phyloP scores from a whole-genome alignment of 2,113 vertebrate genomes.

The Blennius ocellaris region DNA sequence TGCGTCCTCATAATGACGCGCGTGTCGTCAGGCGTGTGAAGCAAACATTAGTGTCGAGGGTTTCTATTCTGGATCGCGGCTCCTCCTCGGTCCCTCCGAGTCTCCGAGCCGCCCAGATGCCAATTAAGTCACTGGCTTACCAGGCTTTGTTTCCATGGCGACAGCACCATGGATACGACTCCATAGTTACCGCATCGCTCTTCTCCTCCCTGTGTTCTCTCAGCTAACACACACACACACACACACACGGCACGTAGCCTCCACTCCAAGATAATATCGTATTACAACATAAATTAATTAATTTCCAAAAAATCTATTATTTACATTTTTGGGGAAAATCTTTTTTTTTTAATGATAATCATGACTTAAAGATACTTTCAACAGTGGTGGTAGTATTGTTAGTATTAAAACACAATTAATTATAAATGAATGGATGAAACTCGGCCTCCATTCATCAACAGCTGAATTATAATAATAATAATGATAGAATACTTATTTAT shows the following conservation, averaged over 20 bases:
- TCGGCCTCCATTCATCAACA: no score
- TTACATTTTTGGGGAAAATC: no score
- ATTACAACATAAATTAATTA: no score
- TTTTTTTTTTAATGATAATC: no score
- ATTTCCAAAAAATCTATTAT: no score
- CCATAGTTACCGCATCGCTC: constrained; percentile 78
- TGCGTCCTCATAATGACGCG: constrained; percentile 61
- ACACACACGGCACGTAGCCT: background rate
- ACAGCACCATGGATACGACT: constrained; percentile 83
- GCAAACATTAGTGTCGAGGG: constrained; percentile 79
- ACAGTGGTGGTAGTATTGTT: no score
- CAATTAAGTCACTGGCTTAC: constrained; percentile 83
- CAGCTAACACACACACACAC: constrained; percentile 30
- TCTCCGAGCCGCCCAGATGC: constrained; percentile 70
- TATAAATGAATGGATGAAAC: no score
- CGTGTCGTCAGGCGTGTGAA: constrained; percentile 69
- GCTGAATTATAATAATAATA: no score
- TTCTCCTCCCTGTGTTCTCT: constrained; percentile 56
- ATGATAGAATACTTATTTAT: no score
- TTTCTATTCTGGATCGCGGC: constrained; percentile 82
- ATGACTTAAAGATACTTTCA: no score
- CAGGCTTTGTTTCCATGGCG: constrained; percentile 83
- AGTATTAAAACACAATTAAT: no score
- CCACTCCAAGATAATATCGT: no score
- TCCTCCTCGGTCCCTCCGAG: constrained; percentile 41